phyloP scores from a whole-genome alignment of 2,888 invertebrate genomes.

The Macroteleia sp. region DNA sequence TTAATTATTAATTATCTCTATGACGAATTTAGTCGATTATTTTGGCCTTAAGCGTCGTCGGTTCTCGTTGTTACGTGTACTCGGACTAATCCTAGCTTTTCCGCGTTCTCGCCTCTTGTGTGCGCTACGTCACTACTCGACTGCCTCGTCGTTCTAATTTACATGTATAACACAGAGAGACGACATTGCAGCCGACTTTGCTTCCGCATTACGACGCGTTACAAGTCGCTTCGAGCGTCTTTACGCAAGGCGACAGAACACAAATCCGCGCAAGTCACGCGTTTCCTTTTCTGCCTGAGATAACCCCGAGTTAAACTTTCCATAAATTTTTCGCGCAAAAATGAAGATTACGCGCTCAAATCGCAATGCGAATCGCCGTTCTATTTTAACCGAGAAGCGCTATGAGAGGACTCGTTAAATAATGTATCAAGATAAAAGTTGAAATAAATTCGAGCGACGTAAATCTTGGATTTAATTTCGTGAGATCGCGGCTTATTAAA shows the following conservation, averaged over 20 bases:
- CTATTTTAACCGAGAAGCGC: no score
- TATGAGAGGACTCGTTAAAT: no score
- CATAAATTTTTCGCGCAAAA: no score
- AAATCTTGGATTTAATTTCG: constrained; percentile 13
- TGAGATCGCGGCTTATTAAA: not conserved
- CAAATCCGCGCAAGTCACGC: constrained; percentile 55
- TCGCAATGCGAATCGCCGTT: constrained; percentile 9
- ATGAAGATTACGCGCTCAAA: constrained; percentile 30
- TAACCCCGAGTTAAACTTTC: constrained; percentile 46
- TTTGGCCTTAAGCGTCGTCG: constrained; percentile 1
- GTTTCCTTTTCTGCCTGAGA: constrained; percentile 20
- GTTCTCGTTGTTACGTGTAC: constrained; percentile 12
- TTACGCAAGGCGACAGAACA: constrained; percentile 45
- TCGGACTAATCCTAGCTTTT: constrained; percentile 55
- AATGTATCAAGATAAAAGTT: no score
- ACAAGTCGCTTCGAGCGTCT: constrained; percentile 59
- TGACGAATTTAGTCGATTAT: constrained; percentile 32
- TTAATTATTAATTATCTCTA: no score
- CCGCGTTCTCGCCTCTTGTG: constrained; percentile 57
- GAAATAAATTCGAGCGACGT: not conserved
- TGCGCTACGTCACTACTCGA: constrained; percentile 31
- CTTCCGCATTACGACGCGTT: constrained; percentile 65
- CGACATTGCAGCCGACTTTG: constrained; percentile 59
- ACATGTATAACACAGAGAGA: constrained; percentile 63
- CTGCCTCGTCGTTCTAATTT: constrained; percentile 59